Evolutionary conservation across 2,797 vertebrate species (phyloP).

Genomic region (Aphelocoma californica): DNA sequence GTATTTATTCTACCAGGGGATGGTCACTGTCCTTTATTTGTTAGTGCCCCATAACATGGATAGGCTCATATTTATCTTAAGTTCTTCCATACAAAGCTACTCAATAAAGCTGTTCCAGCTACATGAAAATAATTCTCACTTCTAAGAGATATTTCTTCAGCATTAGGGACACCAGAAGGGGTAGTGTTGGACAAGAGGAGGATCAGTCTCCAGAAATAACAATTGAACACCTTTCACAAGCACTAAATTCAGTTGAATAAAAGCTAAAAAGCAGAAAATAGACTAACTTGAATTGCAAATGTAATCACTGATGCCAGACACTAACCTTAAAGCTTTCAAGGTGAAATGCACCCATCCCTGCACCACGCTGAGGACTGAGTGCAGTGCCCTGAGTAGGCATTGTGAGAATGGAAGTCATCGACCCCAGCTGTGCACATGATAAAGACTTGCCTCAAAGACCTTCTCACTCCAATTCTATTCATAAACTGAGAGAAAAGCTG

Average conservation of each 20-base stretch:
- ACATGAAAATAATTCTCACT: background rate
- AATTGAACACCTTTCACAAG: constrained; percentile 23
- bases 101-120: background rate
- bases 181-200: background rate
- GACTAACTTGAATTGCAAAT: constrained; percentile 67
- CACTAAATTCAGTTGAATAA: constrained; percentile 38
- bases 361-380: background rate
- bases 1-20: background rate
- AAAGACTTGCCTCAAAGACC: background rate
- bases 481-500: background rate
- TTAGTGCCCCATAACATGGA: no score
- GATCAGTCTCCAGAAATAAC: constrained; percentile 28
- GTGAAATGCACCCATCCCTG: constrained; percentile 33
- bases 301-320: constrained; percentile 46
- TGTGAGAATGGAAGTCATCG: background rate
- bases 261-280: constrained; percentile 57
- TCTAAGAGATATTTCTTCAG: background rate
- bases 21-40: background rate
- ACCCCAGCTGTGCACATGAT: background rate
- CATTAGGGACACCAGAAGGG: background rate
- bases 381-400: background rate
- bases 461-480: background rate
- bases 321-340: constrained; percentile 56
- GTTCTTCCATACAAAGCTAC: background rate
- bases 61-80: background rate